These are phyloP conservation scores for Neodon shergylaensis DNA, from an alignment of 2,113 vertebrate species.

Conservation along the genomic window DNA sequence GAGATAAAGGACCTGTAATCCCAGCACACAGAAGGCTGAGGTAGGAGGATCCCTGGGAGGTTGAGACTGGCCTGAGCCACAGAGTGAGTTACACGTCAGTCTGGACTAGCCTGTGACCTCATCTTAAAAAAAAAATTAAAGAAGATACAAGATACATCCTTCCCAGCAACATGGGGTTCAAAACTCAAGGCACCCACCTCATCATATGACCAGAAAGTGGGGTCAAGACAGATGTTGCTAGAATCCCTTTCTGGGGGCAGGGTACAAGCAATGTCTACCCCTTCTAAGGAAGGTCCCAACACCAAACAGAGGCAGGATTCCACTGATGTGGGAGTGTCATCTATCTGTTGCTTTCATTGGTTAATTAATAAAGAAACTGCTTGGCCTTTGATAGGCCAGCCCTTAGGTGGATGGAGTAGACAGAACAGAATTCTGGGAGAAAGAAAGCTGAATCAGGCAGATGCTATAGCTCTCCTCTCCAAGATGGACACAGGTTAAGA, in stretches of 20 bases:
- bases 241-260: neutral
- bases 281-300: neutral
- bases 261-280: neutral
- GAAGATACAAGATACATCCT: no score
- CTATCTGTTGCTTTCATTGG: no score
- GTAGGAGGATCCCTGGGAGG: neutral
- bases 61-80: no score
- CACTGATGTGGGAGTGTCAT: no score
- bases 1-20: neutral
- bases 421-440: no score
- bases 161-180: neutral
- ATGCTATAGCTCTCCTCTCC: no score
- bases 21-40: neutral
- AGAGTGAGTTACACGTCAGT: neutral
- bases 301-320: neutral
- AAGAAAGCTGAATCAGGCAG: no score
- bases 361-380: no score
- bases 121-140: neutral
- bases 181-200: neutral
- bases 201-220: neutral
- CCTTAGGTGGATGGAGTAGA: no score
- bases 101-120: neutral
- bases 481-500: no score
- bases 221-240: neutral
- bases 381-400: no score